Conservation (phyloP, 2,113 vertebrate genomes). For the Alosa alosa region DNA sequence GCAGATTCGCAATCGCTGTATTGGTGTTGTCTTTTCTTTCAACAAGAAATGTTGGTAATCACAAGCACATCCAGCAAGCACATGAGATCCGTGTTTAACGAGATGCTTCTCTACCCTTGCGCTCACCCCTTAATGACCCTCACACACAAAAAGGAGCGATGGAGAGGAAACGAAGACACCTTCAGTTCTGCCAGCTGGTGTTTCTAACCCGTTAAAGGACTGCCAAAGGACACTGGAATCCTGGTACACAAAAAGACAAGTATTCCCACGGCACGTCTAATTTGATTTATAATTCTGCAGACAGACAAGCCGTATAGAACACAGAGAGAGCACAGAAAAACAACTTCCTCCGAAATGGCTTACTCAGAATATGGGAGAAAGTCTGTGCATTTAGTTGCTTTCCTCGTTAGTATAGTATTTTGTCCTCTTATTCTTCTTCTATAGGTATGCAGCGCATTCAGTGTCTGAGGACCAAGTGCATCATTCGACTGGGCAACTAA, state of each 20-base stretch:
- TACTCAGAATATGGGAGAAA: conserved; percentile 33
- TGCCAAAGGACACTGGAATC: conserved; percentile 46
- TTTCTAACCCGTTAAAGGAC: conserved; percentile 41
- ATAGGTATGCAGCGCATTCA: conserved; percentile 68
- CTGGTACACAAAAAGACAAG: conserved; percentile 38
- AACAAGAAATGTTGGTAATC: neutral
- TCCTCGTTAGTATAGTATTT: conserved; percentile 38
- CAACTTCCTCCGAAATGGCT: conserved; percentile 6
- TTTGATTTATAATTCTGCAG: conserved; percentile 40
- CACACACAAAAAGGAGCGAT: conserved; percentile 23
- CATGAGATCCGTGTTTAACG: neutral
- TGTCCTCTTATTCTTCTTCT: conserved; percentile 48
- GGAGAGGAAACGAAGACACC: neutral
- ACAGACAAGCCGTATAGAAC: conserved; percentile 34
- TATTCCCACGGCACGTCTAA: conserved; percentile 48
- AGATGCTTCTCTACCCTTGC: conserved; percentile 51
- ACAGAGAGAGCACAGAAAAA: conserved; percentile 15
- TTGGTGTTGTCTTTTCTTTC: conserved; percentile 31
- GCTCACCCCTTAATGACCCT: conserved; percentile 60
- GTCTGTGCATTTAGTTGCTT: conserved; percentile 46
- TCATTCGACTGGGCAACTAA: conserved; percentile 61
- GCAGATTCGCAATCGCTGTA: conserved; percentile 51
- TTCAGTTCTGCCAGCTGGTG: conserved; percentile 40
- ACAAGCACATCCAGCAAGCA: neutral
- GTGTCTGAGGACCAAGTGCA: conserved; percentile 64